Evolutionary conservation across 2,797 vertebrate genomes (phyloP).

Genomic region (Potorous gilbertii): DNA sequence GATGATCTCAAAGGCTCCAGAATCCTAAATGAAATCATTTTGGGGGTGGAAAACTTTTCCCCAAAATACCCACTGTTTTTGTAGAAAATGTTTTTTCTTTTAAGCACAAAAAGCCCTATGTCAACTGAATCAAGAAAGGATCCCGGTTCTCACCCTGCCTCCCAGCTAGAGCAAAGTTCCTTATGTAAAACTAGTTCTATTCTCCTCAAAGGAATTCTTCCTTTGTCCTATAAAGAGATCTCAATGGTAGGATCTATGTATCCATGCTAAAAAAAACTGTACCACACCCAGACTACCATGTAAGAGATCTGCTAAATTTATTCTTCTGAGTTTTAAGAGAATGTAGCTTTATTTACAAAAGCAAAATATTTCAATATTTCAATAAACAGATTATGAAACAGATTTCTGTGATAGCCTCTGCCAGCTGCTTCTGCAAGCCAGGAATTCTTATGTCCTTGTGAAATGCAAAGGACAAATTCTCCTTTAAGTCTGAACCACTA

Average conservation of each 20-base stretch:
- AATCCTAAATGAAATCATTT: background rate
- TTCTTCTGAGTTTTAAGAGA: conserved; percentile 3
- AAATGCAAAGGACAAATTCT: background rate
- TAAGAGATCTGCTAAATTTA: background rate
- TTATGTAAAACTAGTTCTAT: conserved; percentile 6
- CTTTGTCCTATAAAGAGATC: background rate
- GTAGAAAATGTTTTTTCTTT: conserved; percentile 49
- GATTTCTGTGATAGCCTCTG: conserved; percentile 36
- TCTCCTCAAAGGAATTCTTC: conserved; percentile 10
- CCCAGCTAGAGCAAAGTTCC: background rate
- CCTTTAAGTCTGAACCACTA: background rate
- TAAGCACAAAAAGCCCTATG: conserved; percentile 31
- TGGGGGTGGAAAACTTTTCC: background rate
- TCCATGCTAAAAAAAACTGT: conserved; percentile 1
- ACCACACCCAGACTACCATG: background rate
- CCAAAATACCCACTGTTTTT: background rate
- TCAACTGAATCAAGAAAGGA: conserved; percentile 14
- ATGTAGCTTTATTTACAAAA: conserved; percentile 53
- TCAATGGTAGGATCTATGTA: background rate
- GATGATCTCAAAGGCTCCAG: background rate
- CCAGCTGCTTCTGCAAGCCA: conserved; percentile 50
- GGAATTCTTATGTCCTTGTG: conserved; percentile 27
- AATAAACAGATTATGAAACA: conserved; percentile 54
- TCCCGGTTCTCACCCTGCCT: background rate
- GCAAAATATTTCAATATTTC: conserved; percentile 48